Evolutionary conservation across 2,797 vertebrate genomes (phyloP).

Genomic region (Gymnothorax javanicus): DNA sequence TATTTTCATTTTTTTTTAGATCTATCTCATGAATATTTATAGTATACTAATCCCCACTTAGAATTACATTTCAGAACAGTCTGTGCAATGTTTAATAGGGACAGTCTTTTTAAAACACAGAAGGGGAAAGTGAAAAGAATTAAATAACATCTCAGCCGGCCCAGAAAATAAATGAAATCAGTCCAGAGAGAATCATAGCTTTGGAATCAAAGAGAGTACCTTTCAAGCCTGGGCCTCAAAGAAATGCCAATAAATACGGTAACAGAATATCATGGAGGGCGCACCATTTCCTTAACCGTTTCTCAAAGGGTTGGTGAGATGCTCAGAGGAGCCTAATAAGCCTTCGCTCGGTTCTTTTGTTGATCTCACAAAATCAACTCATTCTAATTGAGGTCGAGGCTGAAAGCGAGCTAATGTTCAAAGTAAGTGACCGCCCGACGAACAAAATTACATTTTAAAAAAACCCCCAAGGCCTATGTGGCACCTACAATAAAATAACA

Average conservation of each 20-base stretch:
- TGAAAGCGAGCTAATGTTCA: constrained; percentile 91
- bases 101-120: constrained; percentile 65
- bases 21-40: constrained; percentile 56
- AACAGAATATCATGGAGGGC: constrained; percentile 72
- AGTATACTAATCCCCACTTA: constrained; percentile 51
- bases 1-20: constrained; percentile 32
- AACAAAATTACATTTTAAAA: constrained; percentile 72
- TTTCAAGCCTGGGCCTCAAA: constrained; percentile 63
- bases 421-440: constrained; percentile 74
- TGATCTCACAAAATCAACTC: constrained; percentile 73
- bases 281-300: constrained; percentile 74
- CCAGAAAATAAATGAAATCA: constrained; percentile 57
- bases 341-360: constrained; percentile 74
- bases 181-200: constrained; percentile 50
- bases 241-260: constrained; percentile 72
- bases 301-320: constrained; percentile 70
- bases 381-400: constrained; percentile 73
- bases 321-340: constrained; percentile 69
- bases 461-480: constrained; percentile 39
- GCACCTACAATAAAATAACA: constrained; percentile 63
- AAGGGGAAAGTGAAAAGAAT: constrained; percentile 51
- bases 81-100: constrained; percentile 75
- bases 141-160: constrained; percentile 52
- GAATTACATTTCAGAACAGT: constrained; percentile 52
- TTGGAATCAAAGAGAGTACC: constrained; percentile 69